Evolutionary conservation across 2,113 vertebrate species (phyloP).

Genomic region (Trogon melanurus): DNA sequence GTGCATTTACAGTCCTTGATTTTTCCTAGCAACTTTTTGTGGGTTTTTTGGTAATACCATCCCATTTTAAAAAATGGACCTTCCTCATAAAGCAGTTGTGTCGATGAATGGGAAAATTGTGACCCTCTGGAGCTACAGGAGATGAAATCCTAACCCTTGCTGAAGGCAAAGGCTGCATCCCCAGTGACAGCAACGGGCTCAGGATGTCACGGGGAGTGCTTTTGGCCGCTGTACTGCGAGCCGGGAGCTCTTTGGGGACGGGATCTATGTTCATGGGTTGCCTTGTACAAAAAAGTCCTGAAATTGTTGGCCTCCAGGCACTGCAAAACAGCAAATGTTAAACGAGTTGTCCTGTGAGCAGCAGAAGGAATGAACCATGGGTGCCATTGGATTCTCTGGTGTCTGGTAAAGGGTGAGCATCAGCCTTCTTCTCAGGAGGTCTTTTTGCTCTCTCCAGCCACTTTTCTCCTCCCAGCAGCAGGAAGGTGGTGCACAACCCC

Average conservation of each 20-base stretch:
- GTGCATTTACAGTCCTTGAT: not conserved
- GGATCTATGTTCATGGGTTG: not conserved
- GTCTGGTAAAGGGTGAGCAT: not conserved
- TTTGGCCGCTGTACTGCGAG: not conserved
- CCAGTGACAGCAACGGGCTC: not conserved
- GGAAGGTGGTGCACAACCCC: not conserved
- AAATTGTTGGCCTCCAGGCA: not conserved
- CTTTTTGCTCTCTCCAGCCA: not conserved
- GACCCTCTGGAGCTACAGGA: not conserved
- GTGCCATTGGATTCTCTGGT: not conserved
- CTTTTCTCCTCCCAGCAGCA: not conserved
- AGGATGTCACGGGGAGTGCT: not conserved
- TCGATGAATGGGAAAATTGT: slow-evolving; percentile 18
- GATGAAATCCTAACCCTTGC: not conserved
- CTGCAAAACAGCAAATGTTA: not conserved
- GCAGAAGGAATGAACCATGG: not conserved
- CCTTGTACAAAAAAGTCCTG: not conserved
- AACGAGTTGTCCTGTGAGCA: not conserved
- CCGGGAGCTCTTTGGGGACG: not conserved
- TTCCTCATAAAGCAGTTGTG: not conserved
- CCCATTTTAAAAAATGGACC: not conserved
- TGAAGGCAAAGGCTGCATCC: slow-evolving; percentile 9
- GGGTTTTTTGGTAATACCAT: not conserved
- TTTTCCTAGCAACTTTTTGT: not conserved
- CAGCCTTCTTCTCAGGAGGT: not conserved